Conservation (phyloP, 1,140 invertebrate genomes). For the Idris sp. region DNA sequence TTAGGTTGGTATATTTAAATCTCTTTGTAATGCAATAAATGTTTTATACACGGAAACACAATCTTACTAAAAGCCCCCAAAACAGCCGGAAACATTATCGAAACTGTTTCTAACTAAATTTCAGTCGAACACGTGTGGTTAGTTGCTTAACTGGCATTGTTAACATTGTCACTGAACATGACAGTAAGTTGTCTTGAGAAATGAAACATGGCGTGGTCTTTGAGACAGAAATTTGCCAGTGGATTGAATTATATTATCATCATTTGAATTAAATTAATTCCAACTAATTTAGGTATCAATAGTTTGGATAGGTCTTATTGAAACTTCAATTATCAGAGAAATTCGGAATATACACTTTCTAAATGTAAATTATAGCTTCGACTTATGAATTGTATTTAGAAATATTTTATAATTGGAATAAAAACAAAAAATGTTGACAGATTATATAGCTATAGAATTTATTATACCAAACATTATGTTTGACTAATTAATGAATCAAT, state of each 20-base stretch:
- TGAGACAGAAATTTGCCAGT: slow-evolving; percentile 13
- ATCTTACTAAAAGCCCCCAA: slow-evolving; percentile 13
- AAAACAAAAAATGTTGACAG: too few relatives aligned
- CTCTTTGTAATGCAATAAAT: neutral
- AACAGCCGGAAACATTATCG: slow-evolving; percentile 21
- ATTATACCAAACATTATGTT: too few relatives aligned
- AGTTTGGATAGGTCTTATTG: too few relatives aligned
- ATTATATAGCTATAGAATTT: too few relatives aligned
- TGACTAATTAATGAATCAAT: too few relatives aligned
- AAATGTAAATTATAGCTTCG: too few relatives aligned
- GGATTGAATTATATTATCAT: slow-evolving; percentile 6
- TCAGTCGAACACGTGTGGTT: slow-evolving; percentile 24
- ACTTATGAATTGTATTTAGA: too few relatives aligned
- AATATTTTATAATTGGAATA: too few relatives aligned
- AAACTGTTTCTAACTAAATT: slow-evolving; percentile 32
- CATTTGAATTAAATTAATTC: neutral
- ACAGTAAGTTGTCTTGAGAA: slow-evolving; percentile 33
- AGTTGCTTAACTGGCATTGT: slow-evolving; percentile 29
- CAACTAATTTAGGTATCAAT: slow-evolving; percentile 9
- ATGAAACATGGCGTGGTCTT: slow-evolving; percentile 9
- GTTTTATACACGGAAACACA: slow-evolving; percentile 7
- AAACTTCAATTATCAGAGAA: too few relatives aligned
- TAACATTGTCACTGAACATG: slow-evolving; percentile 34
- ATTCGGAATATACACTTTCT: too few relatives aligned
- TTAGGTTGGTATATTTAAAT: too few relatives aligned